Conservation (phyloP, 2,113 vertebrate genomes). For the Caranx ignobilis region DNA sequence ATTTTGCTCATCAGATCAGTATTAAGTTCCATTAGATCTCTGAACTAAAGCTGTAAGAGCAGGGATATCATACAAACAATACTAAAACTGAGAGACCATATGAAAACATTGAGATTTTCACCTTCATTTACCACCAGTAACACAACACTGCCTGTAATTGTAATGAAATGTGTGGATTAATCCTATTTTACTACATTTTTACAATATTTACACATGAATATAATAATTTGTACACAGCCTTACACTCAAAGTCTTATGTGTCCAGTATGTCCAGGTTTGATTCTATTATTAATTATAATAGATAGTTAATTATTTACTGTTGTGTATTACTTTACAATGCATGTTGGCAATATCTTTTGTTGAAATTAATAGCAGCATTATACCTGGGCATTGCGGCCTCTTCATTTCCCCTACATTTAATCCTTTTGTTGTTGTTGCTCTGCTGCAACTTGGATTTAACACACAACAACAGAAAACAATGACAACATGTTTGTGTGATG, state of each 20-base stretch:
- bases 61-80: not conserved
- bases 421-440: conserved; percentile 69
- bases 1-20: not conserved
- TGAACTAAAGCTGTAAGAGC: not conserved
- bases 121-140: not conserved
- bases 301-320: no score
- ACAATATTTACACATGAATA: not conserved
- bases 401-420: conserved; percentile 58
- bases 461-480: conserved; percentile 42
- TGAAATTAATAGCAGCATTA: conserved; percentile 18
- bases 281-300: no score
- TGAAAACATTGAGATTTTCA: not conserved
- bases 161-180: not conserved
- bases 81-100: not conserved
- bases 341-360: not conserved
- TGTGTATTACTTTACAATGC: conserved; percentile 31
- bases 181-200: not conserved
- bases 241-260: not conserved
- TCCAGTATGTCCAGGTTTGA: not conserved
- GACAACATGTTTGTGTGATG: conserved; percentile 70
- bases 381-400: conserved; percentile 2
- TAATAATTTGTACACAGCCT: not conserved
- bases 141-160: not conserved
- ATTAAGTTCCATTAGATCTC: not conserved
- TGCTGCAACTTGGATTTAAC: conserved; percentile 29